Base-by-base conservation (phyloP, 2,888 invertebrate genomes). In the Troilus luridus region DNA sequence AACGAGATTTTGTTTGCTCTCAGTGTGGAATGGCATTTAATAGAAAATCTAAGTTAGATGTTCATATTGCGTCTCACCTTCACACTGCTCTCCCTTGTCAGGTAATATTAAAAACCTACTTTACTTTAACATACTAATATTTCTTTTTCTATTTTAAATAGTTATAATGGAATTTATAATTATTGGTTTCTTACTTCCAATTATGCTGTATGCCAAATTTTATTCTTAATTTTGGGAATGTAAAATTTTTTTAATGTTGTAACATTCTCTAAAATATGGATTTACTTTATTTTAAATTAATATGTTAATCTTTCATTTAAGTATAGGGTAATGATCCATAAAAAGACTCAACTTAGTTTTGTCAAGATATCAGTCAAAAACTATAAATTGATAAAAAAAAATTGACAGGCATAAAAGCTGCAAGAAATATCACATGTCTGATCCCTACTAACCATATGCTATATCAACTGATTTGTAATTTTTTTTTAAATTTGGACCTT, bases 21-120 rank as follows among this genome's bases (percentile, higher is more conserved):
- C 91, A 92, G 58, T 92, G 92, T 85, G 92, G 91, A 2, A 88
- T 91, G 88, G 92, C 92, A 27, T 92, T 92, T 91, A 92, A 92
- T 89, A 88, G 92, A 11, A 92, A 92, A 90, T 92, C 92, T 21
- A 92, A 92, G 81, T 91, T 92, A 67, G 92, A 92, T 90, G 92
- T 92, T 9, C 92, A 92, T 88, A 85, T 92, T 58, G 92, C 92
- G 21, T 91, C 92, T 85, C 92, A 92, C 77, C 90, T 90, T 60
- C 90, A 90, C 62, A 90, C 90, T 56, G 90, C 90, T 59, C 67
- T 90, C 24, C 90, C 90, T 24, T 90, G 90, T 59, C 90, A 90
- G 90, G 90, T 90, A 88, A 27, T 21, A 62, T 60, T 21, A 62
- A 17, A 77, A 27, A 64, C 10, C 9, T 10, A 64, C 64, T 64